Evolutionary conservation across 2,113 vertebrate genomes (phyloP).

Genomic region (Emberiza fucata): DNA sequence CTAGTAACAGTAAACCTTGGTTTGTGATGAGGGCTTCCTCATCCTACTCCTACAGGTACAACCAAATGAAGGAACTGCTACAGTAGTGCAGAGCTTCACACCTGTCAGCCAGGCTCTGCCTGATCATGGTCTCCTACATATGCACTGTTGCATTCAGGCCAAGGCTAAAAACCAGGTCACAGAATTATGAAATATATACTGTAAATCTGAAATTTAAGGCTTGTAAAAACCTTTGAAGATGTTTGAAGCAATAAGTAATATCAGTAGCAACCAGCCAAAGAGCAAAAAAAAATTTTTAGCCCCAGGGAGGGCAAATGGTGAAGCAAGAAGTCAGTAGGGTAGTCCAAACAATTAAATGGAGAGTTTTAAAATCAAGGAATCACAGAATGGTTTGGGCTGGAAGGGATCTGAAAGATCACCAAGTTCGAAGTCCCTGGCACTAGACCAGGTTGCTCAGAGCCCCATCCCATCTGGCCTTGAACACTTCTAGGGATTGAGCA

Average conservation of each 20-base stretch:
- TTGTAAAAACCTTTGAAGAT: neutral
- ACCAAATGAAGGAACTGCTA: neutral
- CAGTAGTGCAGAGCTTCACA: neutral
- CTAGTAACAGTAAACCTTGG: neutral
- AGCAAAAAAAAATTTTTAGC: neutral
- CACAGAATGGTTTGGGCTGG: neutral
- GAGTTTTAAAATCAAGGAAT: neutral
- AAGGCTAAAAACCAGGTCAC: neutral
- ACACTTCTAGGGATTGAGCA: too few species aligned
- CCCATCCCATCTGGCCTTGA: neutral
- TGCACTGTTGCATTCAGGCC: neutral
- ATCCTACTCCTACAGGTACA: neutral
- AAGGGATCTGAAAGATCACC: neutral
- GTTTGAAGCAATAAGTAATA: neutral
- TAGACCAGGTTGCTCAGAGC: neutral
- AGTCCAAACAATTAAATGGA: neutral
- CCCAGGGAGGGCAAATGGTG: neutral
- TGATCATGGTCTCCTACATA: fast-evolving
- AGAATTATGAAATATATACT: neutral
- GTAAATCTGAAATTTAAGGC: neutral
- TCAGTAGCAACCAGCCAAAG: neutral
- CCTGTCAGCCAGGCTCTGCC: neutral
- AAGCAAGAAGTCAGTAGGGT: neutral
- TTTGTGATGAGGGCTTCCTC: neutral
- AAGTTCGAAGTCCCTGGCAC: neutral